A percentile compares a stretch with the other conserved stretches of the same genome.
phyloP scores from a whole-genome alignment of 2,113 vertebrate genomes.

The Erythrocercus mccallii region DNA sequence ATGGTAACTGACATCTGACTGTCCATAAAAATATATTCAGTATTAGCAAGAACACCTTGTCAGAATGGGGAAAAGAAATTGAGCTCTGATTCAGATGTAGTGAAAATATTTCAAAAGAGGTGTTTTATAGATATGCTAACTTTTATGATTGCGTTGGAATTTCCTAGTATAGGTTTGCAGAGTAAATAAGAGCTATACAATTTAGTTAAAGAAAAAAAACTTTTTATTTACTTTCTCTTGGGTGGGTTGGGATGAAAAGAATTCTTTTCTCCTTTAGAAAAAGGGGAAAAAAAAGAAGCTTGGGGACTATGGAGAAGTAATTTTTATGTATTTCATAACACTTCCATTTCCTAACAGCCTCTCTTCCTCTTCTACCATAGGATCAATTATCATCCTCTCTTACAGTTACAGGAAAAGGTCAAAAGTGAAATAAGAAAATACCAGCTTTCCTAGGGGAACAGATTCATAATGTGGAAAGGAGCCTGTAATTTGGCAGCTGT shows the following conservation, averaged over 20 bases:
- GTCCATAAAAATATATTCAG: neutral
- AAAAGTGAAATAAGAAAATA: slow-evolving; percentile 57
- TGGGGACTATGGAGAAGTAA: neutral
- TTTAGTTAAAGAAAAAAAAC: neutral
- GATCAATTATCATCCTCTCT: slow-evolving; percentile 47
- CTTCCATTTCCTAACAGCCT: neutral
- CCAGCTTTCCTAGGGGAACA: slow-evolving; percentile 34
- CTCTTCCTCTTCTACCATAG: neutral
- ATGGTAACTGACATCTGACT: neutral
- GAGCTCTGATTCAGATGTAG: neutral
- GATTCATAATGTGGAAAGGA: slow-evolving; percentile 41
- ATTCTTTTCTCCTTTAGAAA: neutral
- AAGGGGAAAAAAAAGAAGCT: neutral
- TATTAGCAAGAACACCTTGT: neutral
- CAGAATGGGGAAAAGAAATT: neutral
- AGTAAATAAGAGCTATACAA: neutral
- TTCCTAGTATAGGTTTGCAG: neutral
- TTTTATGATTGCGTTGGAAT: neutral
- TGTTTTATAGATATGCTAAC: neutral
- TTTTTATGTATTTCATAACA: neutral
- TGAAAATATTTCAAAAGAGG: neutral
- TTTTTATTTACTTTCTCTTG: neutral
- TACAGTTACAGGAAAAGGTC: slow-evolving; percentile 43
- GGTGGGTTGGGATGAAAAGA: neutral
- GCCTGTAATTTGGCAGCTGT: slow-evolving; percentile 28